Conservation (phyloP, 23 tunicate genomes). For the Trididemnum clinides region DNA sequence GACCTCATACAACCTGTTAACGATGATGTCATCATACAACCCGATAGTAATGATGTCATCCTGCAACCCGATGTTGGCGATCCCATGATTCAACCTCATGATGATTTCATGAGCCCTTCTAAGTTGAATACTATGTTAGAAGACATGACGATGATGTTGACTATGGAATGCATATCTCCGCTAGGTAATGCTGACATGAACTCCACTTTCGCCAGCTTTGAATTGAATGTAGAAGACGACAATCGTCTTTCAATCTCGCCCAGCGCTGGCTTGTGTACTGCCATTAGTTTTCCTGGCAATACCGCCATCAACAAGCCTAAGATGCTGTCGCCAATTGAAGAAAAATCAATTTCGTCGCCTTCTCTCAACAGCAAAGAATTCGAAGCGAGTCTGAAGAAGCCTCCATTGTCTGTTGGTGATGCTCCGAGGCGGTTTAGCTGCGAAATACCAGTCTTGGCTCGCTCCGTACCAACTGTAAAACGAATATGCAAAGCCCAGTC, state of each 20-base stretch:
- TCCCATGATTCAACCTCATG: not conserved
- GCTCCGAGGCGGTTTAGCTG: constrained; percentile 83
- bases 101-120: not conserved
- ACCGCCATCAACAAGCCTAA: not conserved
- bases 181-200: not conserved
- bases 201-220: not conserved
- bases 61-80: too few relatives aligned
- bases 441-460: constrained; percentile 70
- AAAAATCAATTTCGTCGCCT: not conserved
- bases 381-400: not conserved
- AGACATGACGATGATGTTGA: not conserved
- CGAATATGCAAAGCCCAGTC: constrained; percentile 53
- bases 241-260: constrained; percentile 59
- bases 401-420: not conserved
- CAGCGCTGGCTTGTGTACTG: constrained; percentile 75
- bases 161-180: not conserved
- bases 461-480: constrained; percentile 66
- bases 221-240: constrained; percentile 20
- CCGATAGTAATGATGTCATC: too few relatives aligned
- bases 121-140: not conserved
- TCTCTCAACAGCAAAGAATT: not conserved
- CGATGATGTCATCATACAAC: not conserved
- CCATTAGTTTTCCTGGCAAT: constrained; percentile 49
- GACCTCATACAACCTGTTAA: not conserved
- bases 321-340: not conserved